A percentile compares a stretch with the other conserved stretches of the same genome.
Evolutionary conservation across 2,888 invertebrate genomes (phyloP).

Genomic region (Pachycephus smyrnensis): DNA sequence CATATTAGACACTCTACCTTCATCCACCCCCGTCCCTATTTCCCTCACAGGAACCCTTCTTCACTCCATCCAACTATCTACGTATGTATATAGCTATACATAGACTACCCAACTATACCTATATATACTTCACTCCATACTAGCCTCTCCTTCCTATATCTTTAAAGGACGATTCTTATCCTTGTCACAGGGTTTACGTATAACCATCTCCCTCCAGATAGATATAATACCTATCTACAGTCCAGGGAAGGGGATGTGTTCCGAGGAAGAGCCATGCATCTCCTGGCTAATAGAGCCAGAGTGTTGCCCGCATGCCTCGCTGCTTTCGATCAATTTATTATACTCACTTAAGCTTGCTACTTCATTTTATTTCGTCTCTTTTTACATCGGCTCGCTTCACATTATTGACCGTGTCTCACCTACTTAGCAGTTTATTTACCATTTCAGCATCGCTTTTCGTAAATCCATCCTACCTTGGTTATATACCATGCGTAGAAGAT

Average conservation of each 20-base stretch:
- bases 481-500: no score
- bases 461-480: not conserved
- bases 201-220: not conserved
- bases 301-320: slow-evolving; percentile 49
- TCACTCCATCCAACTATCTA: not conserved
- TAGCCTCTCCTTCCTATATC: not conserved
- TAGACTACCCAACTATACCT: not conserved
- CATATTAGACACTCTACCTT: not conserved
- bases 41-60: not conserved
- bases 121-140: not conserved
- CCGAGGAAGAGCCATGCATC: slow-evolving; percentile 44
- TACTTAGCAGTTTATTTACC: slow-evolving; percentile 35
- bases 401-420: slow-evolving; percentile 13
- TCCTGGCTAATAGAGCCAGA: slow-evolving; percentile 46
- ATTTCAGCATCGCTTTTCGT: slow-evolving; percentile 13
- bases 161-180: slow-evolving; percentile 37
- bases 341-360: slow-evolving; percentile 44
- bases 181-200: slow-evolving; percentile 27
- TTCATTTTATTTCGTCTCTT: slow-evolving; percentile 30
- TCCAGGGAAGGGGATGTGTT: slow-evolving; percentile 27
- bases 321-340: slow-evolving; percentile 54
- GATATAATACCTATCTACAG: not conserved
- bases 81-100: not conserved
- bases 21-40: not conserved
- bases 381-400: slow-evolving; percentile 16